Evolutionary conservation across 2,888 invertebrate genomes (phyloP), one percentile per base, ranked within the genome.

Genomic region (Ashinkailepas kermadecensis): DNA sequence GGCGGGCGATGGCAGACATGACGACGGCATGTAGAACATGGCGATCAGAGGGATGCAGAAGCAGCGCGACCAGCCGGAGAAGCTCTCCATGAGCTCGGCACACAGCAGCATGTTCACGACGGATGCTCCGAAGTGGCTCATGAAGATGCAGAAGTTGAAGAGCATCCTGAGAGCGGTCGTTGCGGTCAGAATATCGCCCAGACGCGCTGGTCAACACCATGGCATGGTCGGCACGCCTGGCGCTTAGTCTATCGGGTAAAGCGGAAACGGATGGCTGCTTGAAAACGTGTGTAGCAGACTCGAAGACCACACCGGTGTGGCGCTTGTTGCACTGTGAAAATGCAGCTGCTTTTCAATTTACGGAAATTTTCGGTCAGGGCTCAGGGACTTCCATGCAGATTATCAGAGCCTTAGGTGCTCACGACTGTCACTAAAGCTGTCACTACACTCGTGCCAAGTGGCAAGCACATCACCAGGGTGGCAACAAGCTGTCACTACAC

Each of bases 81-180:
- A 70, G 10, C 67, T 78, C 15, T 80, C 81, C 64, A 83, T 21
- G 13, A 83, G 81, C 79, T 82, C 82, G 15, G 82, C 82, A 15
- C 82, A 82, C 62, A 83, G 81, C 78, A 83, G 81, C 25, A 83
- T 81, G 70, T 82, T 81, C 18, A 83, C 83, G 3, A 79, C 82
- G 0, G 82, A 78, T 0, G 82, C 82, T 21, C 83, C 83, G n/a
- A 83, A 81, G 54, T 92, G 87, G 0, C 92, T 92, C 83, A 92
- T 88, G 84, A 92, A 90, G 81, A 92, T 90, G 25, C 91, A 89
- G 83, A 89, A 88, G 0, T 92, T 91, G 0, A 92, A 92, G 0
- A 90, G 85, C 83, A 85, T 56, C 82, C 89, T 89, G 85, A 0
- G n/a, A 12, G 39, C 12, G 39, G 39, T 39, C 39, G 39, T 1